Evolutionary conservation across 2,113 vertebrate species (phyloP), one percentile per base, ranked within the genome.

Genomic region (Charina bottae): DNA sequence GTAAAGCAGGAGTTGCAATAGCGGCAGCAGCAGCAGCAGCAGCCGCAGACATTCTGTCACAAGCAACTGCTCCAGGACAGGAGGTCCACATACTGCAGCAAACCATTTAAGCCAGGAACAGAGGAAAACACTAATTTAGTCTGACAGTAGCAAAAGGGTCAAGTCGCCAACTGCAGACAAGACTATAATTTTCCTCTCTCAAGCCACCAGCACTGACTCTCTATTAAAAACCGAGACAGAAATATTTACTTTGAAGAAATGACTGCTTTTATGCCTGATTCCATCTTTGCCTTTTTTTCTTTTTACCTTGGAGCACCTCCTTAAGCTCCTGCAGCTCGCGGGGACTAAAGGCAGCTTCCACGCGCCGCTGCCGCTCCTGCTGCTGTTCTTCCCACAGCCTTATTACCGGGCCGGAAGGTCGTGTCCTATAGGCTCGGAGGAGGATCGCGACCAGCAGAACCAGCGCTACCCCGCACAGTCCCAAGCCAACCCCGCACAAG

Each of bases 291-390:
- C 55, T 84, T 64, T 85, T 15, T 1, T 10, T 23, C 1, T 23
- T 4, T 93, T 97, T 97, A 97, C 97, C 97, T 97, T 96, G 96
- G 93, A 97, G 94, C 2, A 92, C 93, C 59, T 97, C 96, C 93
- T 97, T 97, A 2, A 97, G 95, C 64, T 95, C 93, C 19, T 24
- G 33, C 60, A 88, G 92, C 93, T 98, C 97, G 58, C 55, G 56
- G 3, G 88, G 62, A 33, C 89, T 95, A 94, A 98, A 95, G 3
- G 58, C 85, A 59, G 78, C 85, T 53, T 13, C 28, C 0, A 10
- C 58, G 28, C 21, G 87, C 72, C 28, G 68, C 37, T 10, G 78
- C 9, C 53, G 10, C 5, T 21, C 1, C 42, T 89, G 54, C 68
- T 91, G 90, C 12, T 85, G 91, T 37, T 78, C 17, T 78, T 21